phyloP scores from a whole-genome alignment of 2,888 invertebrate species.

The Lissonota sp. region DNA sequence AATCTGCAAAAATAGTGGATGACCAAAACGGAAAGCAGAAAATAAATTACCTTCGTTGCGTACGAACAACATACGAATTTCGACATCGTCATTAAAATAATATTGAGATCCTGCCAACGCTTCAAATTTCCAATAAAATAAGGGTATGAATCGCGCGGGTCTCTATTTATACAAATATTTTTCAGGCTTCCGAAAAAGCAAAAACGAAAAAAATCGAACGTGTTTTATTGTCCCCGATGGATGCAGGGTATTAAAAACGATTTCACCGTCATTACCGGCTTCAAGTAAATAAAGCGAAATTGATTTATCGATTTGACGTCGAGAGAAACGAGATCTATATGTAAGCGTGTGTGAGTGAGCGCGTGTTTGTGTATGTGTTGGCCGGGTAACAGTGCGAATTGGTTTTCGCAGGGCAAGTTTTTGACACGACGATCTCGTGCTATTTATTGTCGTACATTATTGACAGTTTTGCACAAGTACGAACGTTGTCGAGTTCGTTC shows the following conservation, averaged over 20 bases:
- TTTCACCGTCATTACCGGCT: conserved; percentile 56
- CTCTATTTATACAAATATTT: not conserved
- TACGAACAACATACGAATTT: too few relatives aligned
- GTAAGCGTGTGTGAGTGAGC: conserved; percentile 12
- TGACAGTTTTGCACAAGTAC: conserved; percentile 65
- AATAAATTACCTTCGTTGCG: too few relatives aligned
- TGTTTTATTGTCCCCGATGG: conserved; percentile 45
- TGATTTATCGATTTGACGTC: conserved; percentile 63
- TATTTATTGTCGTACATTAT: conserved; percentile 68
- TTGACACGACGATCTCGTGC: conserved; percentile 58
- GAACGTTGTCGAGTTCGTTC: conserved; percentile 60
- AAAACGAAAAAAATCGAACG: conserved; percentile 3
- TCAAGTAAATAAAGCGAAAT: conserved; percentile 63
- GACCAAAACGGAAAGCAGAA: too few relatives aligned
- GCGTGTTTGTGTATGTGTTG: not conserved
- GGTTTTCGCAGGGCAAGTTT: conserved; percentile 60
- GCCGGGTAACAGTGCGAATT: conserved; percentile 23
- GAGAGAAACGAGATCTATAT: conserved; percentile 15
- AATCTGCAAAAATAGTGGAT: too few relatives aligned
- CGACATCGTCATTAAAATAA: too few relatives aligned
- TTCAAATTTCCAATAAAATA: conserved; percentile 13
- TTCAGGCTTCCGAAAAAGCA: conserved; percentile 13
- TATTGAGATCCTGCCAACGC: not conserved
- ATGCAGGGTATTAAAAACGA: conserved; percentile 54
- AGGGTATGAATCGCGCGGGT: not conserved